Evolutionary conservation across 2,888 invertebrate genomes (phyloP), one percentile per base, ranked within the genome.

Genomic region (Deilephila porcellus): DNA sequence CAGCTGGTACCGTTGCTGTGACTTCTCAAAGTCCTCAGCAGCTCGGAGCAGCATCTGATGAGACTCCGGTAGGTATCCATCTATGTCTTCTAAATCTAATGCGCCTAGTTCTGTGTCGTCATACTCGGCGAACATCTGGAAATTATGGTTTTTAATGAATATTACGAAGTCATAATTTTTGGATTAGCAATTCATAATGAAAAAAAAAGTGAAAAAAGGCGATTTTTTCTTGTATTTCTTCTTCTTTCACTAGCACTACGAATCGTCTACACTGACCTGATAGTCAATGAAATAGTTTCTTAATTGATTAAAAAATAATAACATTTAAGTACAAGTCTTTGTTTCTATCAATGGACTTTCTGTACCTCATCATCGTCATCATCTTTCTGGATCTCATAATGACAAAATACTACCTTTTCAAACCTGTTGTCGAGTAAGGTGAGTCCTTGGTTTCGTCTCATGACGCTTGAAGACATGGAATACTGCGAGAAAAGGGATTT

Each of bases 401-500:
- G 25, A 25, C 25, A 25, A 25, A 25, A 25, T 25, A 25, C 25
- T 81, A 97, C 97, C 93, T 97, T 96, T 91, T 99, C 99, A 93
- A 99, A 99, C 80, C 97, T 95, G 81, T 98, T 97, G 91, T 99
- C 99, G 0, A 99, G 91, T 20, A 98, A 88, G 0, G 97, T 95
- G 0, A 99, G 94, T 11, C 98, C 97, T 72, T 98, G 96, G 90
- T 98, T 98, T 73, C 99, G 95, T 20, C 96, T 93, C 34, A 99
- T 97, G 1, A 98, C 97, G 79, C 98, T 98, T 45, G 98, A 98
- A 0, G 97, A 97, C 97, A 99, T 97, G 0, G 99, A 99, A 90
- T 99, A 99, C 82, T 98, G 97, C 0, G 99, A 98, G 91, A 99
- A 99, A 11, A 97, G 95, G 0, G 98, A 98, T 87, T 97, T 98